Percentiles rank a stretch among this genome's conserved stretches.
Evolutionary conservation across 2,888 invertebrate genomes (phyloP).

Genomic region (Marasmarcha lunaedactyla): DNA sequence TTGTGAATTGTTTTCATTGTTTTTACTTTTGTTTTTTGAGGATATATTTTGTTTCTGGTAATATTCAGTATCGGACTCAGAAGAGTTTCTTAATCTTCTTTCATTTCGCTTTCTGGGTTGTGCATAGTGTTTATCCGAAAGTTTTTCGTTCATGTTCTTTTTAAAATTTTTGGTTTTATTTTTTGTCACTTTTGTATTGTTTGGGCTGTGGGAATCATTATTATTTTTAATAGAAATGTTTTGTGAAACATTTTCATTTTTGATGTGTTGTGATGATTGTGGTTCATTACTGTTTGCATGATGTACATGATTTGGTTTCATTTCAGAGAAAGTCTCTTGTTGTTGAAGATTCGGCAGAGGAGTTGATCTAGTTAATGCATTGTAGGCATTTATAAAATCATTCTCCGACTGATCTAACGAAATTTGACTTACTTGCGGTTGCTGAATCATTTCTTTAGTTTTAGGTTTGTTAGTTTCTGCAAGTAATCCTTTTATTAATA

Average conservation of each 20-base stretch:
- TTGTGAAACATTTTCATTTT: background rate
- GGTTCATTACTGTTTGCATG: background rate
- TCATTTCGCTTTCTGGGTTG: background rate
- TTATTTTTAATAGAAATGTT: background rate
- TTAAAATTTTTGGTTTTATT: background rate
- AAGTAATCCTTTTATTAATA: conserved; percentile 38
- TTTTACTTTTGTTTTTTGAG: background rate
- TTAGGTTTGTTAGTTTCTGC: conserved; percentile 21
- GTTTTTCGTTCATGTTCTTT: background rate
- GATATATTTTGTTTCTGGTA: background rate
- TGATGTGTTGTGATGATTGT: too few relatives aligned
- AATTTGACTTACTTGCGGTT: background rate
- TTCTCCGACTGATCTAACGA: conserved; percentile 48
- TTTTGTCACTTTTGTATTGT: too few relatives aligned
- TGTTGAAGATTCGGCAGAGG: conserved; percentile 42
- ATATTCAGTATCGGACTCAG: background rate
- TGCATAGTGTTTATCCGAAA: background rate
- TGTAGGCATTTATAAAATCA: conserved; percentile 61
- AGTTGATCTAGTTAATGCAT: conserved; percentile 49
- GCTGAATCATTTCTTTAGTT: conserved; percentile 10
- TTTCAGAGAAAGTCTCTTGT: background rate
- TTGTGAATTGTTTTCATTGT: background rate
- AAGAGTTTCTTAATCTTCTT: background rate
- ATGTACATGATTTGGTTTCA: background rate
- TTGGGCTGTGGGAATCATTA: background rate